Percentiles rank a stretch among this genome's conserved stretches.
These are phyloP conservation scores for Mastigias papua DNA, from an alignment of 30 jellyfish, hydroid and myxozoan genomes.

Conservation along the genomic window DNA sequence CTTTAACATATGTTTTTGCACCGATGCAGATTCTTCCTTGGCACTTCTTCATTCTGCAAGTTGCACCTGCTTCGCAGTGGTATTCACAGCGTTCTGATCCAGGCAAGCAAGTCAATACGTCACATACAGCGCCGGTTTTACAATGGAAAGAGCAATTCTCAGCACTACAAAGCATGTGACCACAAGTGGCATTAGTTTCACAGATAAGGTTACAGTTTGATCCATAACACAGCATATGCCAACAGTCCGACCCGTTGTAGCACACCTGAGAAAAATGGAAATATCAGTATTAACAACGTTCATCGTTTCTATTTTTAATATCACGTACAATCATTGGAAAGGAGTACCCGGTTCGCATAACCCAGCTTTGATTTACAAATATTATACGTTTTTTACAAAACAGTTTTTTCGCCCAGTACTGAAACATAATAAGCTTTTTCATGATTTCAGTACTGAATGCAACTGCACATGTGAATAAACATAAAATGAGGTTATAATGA, in stretches of 20 bases:
- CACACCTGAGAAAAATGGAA: conserved; percentile 15
- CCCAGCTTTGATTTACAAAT: no score
- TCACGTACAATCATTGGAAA: no score
- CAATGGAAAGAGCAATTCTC: conserved; percentile 51
- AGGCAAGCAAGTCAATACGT: conserved; percentile 52
- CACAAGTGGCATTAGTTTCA: conserved; percentile 30
- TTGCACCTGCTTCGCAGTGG: conserved; percentile 51
- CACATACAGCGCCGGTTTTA: conserved; percentile 40
- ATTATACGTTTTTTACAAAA: no score
- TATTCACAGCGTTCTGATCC: conserved; percentile 47
- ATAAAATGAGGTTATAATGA: no score
- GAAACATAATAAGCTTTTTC: no score
- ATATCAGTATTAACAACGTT: no score
- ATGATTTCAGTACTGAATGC: no score
- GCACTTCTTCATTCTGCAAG: conserved; percentile 48
- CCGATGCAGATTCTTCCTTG: conserved; percentile 51
- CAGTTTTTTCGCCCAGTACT: no score
- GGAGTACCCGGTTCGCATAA: no score
- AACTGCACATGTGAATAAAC: no score
- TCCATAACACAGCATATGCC: conserved; percentile 71
- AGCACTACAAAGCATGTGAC: conserved; percentile 55
- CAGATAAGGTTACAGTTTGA: conserved; percentile 62
- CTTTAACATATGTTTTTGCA: conserved; percentile 1
- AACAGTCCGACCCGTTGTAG: conserved; percentile 59
- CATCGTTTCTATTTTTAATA: no score